Percentiles rank a stretch among this genome's conserved stretches.
These are phyloP conservation scores for Drosophila subobscura DNA, from an alignment of 1,140 invertebrate species.

Conservation along the genomic window DNA sequence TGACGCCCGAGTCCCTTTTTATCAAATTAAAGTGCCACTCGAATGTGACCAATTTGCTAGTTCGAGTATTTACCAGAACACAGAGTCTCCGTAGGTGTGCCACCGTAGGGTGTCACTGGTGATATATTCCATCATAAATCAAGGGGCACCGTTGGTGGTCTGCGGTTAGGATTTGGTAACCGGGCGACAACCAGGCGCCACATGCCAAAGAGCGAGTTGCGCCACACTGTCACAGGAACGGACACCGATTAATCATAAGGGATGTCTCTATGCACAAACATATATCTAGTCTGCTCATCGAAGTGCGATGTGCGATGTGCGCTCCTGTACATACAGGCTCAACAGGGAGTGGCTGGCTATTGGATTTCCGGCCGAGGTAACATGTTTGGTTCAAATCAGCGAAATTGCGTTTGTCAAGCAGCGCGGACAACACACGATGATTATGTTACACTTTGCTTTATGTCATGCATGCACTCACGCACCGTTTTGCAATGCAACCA, in stretches of 20 bases:
- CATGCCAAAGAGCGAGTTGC: conserved; percentile 35
- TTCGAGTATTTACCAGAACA: background rate
- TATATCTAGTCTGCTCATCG: background rate
- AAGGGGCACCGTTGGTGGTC: conserved; percentile 7
- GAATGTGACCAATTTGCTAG: no score
- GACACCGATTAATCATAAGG: conserved; percentile 43
- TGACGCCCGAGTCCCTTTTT: no score
- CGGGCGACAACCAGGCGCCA: conserved; percentile 43
- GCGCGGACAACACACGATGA: background rate
- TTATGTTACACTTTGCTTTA: no score
- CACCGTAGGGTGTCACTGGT: background rate
- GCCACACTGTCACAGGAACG: background rate
- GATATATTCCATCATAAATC: conserved; percentile 30
- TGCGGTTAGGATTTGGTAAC: background rate
- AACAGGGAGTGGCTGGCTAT: conserved; percentile 23
- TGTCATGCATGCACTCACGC: no score
- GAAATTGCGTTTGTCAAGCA: conserved; percentile 5
- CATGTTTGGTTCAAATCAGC: conserved; percentile 29
- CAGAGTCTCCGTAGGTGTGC: background rate
- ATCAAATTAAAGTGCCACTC: no score
- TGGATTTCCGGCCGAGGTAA: conserved; percentile 14
- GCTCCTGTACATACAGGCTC: conserved; percentile 2
- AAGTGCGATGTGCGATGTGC: background rate
- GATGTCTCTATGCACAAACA: background rate
- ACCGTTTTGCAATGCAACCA: no score